Percentiles rank a stretch among this genome's conserved stretches.
These are phyloP conservation scores for Julus scandinavius DNA, from an alignment of 2,888 invertebrate species.

Conservation along the genomic window DNA sequence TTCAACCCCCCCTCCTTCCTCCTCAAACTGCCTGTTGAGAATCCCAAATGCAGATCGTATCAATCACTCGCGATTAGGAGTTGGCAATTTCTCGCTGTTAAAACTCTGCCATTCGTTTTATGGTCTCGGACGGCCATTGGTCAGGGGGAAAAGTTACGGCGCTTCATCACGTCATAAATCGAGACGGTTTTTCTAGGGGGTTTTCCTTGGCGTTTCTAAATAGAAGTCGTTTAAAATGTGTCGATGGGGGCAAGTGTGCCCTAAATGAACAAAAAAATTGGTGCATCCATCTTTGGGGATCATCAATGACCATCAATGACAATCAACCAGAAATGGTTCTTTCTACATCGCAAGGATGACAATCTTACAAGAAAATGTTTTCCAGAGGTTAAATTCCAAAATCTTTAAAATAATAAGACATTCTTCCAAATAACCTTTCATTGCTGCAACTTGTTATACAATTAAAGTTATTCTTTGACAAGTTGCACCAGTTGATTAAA, in stretches of 20 bases:
- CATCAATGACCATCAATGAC: neutral
- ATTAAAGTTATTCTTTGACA: too few relatives aligned
- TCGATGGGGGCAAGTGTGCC: neutral
- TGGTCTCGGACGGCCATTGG: neutral
- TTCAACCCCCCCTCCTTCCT: neutral
- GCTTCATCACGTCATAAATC: neutral
- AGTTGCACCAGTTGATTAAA: too few relatives aligned
- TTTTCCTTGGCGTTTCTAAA: neutral
- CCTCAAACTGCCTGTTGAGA: neutral
- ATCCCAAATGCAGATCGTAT: slow-evolving; percentile 1
- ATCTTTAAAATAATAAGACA: too few relatives aligned
- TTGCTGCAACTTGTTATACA: too few relatives aligned
- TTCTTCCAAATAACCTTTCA: too few relatives aligned
- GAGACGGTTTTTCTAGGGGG: neutral
- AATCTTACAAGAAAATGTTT: neutral
- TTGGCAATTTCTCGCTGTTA: neutral
- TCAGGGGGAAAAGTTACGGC: neutral
- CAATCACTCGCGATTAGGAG: slow-evolving; percentile 7
- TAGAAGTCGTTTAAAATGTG: neutral
- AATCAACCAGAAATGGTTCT: neutral
- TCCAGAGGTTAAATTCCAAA: too few relatives aligned
- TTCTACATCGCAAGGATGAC: neutral
- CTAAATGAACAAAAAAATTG: neutral
- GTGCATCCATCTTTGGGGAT: neutral
- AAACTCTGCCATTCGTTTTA: neutral